Base-by-base conservation (phyloP, 2,113 vertebrate genomes). In the Psittacula cyanocephala region DNA sequence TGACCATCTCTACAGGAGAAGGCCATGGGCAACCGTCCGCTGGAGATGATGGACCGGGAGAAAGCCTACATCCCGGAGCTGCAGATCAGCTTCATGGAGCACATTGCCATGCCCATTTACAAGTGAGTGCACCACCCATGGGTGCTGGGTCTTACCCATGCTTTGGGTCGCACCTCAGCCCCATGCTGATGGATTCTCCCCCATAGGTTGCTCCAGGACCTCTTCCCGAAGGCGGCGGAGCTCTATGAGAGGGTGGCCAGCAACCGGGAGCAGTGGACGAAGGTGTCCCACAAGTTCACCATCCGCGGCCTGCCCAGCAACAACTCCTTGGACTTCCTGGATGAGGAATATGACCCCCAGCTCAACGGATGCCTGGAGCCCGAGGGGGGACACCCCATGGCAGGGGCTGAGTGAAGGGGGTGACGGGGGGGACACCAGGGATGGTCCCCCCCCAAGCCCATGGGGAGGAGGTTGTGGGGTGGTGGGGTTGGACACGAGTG, bases 41-140 rank as follows among this genome's bases (percentile, higher is more conserved):
- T 99, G 97, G 99, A 99, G 98, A 99, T 99, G 99, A 99, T 99
- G 99, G 99, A 99, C 97, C 97, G 99, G n/a, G 99, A 99, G 95
- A 99, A 99, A 77, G 99, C 99, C 19, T 99, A 99, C 97, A 99
- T 99, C 97, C 99, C 99, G 0, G 99, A 99, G 92, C 97, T 99
- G 53, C 99, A 99, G 98, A 99, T 99, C 98, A 99, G 99, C 98
- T 99, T 99, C 97, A 99, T 99, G 99, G 99, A 99, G 96, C 99
- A 99, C 97, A 99, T 99, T 1, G 99, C 99, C 60, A 99, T 99
- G 99, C 99, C 99, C 60, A 99, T 99, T 95, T 99, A 99, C 98
- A 99, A 99, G 99, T 99, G 84, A 95, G 98, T 4, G 13, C 20
- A 24, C 6, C 57, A n/a, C 20, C 33, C 57, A 24, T 7, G 57